These are phyloP conservation scores for Lasius fuliginosus DNA, from an alignment of 2,888 invertebrate species.

Conservation along the genomic window DNA sequence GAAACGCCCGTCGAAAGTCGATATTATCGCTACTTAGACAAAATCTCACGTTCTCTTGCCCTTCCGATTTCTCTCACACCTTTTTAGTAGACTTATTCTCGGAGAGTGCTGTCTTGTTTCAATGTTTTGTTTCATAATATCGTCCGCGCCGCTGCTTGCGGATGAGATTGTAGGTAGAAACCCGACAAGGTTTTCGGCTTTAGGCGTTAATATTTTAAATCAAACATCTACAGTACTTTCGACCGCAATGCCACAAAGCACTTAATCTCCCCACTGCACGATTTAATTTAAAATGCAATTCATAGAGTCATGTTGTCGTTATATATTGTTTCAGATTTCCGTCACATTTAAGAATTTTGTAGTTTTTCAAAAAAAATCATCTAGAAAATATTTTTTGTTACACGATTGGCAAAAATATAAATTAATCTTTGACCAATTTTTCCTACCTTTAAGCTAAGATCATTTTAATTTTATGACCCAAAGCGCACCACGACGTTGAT, in stretches of 20 bases:
- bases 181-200: conserved; percentile 50
- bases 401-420: neutral
- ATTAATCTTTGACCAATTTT: neutral
- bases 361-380: neutral
- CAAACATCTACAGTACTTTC: conserved; percentile 22
- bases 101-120: conserved; percentile 45
- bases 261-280: neutral
- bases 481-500: neutral
- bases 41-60: conserved; percentile 41
- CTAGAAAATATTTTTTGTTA: neutral
- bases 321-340: neutral
- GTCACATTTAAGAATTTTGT: neutral
- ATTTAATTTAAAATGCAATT: conserved; percentile 24
- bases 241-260: conserved; percentile 32
- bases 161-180: conserved; percentile 41
- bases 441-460: neutral
- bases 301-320: neutral
- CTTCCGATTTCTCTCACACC: conserved; percentile 40
- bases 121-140: conserved; percentile 55
- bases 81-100: conserved; percentile 23
- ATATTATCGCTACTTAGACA: conserved; percentile 40
- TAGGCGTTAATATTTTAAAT: conserved; percentile 46
- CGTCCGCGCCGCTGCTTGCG: conserved; percentile 16
- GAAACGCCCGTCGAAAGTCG: conserved; percentile 36
- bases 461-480: neutral